Conservation (phyloP, 2,113 vertebrate species). For the Megaceryle maxima region DNA sequence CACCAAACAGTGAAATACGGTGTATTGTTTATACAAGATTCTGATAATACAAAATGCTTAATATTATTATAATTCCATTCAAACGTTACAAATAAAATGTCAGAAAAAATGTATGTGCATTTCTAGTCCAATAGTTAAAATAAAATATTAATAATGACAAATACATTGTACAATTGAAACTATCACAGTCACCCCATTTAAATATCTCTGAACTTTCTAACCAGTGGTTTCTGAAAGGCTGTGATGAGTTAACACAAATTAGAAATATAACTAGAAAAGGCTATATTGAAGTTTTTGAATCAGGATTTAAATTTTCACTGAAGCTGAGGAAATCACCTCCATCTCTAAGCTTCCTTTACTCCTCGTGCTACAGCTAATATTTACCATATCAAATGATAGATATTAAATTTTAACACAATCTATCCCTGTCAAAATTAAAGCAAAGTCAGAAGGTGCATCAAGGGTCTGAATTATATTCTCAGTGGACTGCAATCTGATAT, state of each 20-base stretch:
- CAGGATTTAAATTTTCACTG: neutral
- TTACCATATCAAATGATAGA: neutral
- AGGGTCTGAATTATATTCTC: neutral
- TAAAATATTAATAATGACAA: neutral
- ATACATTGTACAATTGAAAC: neutral
- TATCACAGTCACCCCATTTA: neutral
- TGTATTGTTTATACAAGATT: neutral
- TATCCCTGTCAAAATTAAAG: neutral
- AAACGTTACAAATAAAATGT: neutral
- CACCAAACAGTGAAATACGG: neutral
- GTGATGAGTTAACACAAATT: neutral
- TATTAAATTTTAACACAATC: neutral
- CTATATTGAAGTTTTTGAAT: neutral
- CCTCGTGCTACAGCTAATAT: neutral
- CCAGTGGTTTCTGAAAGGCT: neutral
- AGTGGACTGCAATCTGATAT: neutral
- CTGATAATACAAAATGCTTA: neutral
- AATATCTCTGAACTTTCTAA: neutral
- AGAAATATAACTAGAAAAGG: neutral
- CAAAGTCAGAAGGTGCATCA: neutral
- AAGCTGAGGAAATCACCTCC: neutral
- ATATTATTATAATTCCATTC: neutral
- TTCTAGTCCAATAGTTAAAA: neutral
- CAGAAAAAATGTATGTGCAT: neutral
- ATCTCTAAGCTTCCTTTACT: neutral